Percentiles rank a stretch among this genome's conserved stretches.
These are phyloP conservation scores for Apteryx mantelli DNA, from an alignment of 2,113 vertebrate species.

Conservation along the genomic window DNA sequence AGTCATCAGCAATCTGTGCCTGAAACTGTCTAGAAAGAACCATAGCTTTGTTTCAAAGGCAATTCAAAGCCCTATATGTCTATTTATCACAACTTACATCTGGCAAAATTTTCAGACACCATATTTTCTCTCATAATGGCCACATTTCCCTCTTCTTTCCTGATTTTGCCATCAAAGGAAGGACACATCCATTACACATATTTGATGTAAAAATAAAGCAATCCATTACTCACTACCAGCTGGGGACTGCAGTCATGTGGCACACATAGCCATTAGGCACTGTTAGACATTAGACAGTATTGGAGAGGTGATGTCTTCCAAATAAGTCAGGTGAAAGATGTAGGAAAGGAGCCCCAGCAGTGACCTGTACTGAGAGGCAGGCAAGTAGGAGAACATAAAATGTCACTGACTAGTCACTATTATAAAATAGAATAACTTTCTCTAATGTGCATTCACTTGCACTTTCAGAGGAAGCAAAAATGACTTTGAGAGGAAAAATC, in stretches of 20 bases:
- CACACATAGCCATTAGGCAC: neutral
- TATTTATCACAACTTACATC: neutral
- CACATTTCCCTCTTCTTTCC: neutral
- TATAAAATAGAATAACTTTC: neutral
- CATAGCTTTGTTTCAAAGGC: neutral
- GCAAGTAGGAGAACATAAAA: neutral
- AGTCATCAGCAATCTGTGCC: neutral
- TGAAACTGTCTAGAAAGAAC: neutral
- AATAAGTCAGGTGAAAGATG: neutral
- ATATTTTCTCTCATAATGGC: neutral
- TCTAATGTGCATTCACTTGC: neutral
- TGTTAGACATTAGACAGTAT: neutral
- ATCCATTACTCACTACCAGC: neutral
- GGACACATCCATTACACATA: rapidly evolving
- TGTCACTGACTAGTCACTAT: neutral
- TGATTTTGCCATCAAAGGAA: neutral
- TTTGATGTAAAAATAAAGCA: neutral
- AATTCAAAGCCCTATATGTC: neutral
- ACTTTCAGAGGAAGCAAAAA: neutral
- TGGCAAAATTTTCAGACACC: neutral
- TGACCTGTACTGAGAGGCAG: neutral
- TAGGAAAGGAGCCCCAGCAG: neutral
- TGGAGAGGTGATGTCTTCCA: neutral
- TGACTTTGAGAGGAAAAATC: neutral
- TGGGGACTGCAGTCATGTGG: neutral